Conservation (phyloP, 2,797 vertebrate genomes). For the Phyllotis vaccarum region DNA sequence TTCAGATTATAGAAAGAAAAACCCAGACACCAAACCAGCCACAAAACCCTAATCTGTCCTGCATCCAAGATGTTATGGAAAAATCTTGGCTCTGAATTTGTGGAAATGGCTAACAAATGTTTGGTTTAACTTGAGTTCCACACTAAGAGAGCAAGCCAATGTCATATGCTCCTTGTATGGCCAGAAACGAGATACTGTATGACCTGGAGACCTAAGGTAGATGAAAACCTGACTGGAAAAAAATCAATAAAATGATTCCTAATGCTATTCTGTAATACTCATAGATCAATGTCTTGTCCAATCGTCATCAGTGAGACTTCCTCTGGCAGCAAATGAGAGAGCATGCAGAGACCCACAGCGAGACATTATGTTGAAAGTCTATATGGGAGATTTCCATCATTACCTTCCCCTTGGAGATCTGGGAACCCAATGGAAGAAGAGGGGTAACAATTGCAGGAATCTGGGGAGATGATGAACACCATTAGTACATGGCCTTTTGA, state of each 20-base stretch:
- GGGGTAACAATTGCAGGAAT: neutral
- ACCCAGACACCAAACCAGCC: neutral
- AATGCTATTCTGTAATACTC: neutral
- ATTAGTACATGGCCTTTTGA: too few relatives aligned
- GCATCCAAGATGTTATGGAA: neutral
- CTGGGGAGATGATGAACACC: neutral
- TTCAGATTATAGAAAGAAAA: neutral
- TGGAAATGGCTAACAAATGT: neutral
- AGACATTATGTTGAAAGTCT: neutral
- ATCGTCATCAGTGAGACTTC: neutral
- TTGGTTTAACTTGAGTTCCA: neutral
- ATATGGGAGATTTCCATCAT: neutral
- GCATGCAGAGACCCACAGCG: neutral
- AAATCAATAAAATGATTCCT: neutral
- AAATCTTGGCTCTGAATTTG: neutral
- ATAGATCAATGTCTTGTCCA: too few relatives aligned
- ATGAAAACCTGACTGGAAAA: neutral
- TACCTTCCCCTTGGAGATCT: neutral
- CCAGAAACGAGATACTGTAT: neutral
- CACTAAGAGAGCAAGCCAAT: neutral
- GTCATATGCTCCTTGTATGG: neutral
- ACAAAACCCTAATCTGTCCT: neutral
- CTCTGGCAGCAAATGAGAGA: neutral
- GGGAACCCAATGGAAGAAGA: neutral
- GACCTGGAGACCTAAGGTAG: neutral